These are phyloP conservation scores for Notamacropus eugenii DNA, from an alignment of 2,797 vertebrate species.

Conservation along the genomic window DNA sequence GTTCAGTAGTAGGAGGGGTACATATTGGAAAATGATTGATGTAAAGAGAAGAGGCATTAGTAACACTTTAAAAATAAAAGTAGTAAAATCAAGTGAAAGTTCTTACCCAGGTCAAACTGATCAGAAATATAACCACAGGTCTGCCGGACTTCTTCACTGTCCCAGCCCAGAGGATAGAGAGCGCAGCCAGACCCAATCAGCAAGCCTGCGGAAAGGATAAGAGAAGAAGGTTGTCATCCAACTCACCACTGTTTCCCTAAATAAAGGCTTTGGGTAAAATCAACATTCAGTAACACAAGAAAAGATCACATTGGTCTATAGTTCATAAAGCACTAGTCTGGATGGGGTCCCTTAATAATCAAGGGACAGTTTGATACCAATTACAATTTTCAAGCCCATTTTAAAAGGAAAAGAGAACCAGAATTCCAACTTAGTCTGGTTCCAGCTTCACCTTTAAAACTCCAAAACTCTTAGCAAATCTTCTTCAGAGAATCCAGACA, in stretches of 20 bases:
- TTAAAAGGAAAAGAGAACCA: background rate
- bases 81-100: background rate
- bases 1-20: background rate
- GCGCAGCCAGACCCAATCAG: slow-evolving; percentile 97
- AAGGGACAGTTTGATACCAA: slow-evolving; percentile 30
- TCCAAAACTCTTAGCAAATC: slow-evolving; percentile 38
- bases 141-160: slow-evolving; percentile 97
- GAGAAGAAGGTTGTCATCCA: slow-evolving; percentile 58
- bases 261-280: slow-evolving; percentile 5
- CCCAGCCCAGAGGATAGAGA: slow-evolving; percentile 97
- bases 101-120: slow-evolving; percentile 96
- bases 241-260: background rate
- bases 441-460: slow-evolving; percentile 48
- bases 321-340: background rate
- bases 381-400: slow-evolving; percentile 51
- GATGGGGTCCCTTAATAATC: background rate
- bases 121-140: slow-evolving; percentile 95
- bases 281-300: background rate
- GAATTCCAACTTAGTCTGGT: slow-evolving; percentile 22
- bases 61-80: background rate
- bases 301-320: background rate
- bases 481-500: slow-evolving; percentile 61
- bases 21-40: background rate
- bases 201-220: slow-evolving; percentile 87
- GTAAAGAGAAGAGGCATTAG: background rate